phyloP scores from a whole-genome alignment of 1,140 invertebrate species.

The Achroia grisella region DNA sequence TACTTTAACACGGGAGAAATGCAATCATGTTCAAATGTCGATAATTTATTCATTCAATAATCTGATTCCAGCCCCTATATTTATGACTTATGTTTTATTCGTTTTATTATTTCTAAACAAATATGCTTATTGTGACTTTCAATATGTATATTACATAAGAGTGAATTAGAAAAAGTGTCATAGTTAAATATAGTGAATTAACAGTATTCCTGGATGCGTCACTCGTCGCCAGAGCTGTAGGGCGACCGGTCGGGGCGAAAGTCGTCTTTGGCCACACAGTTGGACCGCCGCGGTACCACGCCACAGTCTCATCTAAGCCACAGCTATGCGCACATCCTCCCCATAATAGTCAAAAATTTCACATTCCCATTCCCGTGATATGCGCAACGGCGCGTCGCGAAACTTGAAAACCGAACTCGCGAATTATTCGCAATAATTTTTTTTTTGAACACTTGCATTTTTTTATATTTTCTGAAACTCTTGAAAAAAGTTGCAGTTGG shows the following conservation, averaged over 20 bases:
- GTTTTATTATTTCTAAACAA: no score
- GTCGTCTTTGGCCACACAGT: slow-evolving; percentile 57
- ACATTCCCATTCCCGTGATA: slow-evolving; percentile 42
- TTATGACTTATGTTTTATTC: background rate
- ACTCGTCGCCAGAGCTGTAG: slow-evolving; percentile 55
- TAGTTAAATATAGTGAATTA: slow-evolving; percentile 42
- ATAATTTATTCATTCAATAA: slow-evolving; percentile 37
- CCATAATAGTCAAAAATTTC: slow-evolving; percentile 63
- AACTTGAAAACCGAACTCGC: slow-evolving; percentile 34
- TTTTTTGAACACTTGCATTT: slow-evolving; percentile 17
- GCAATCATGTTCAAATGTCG: slow-evolving; percentile 36
- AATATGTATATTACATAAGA: no score
- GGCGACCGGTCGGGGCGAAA: slow-evolving; percentile 69
- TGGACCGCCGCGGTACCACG: slow-evolving; percentile 50
- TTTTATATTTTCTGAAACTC: slow-evolving; percentile 21
- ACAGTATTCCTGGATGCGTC: slow-evolving; percentile 60
- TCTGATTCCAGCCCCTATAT: slow-evolving; percentile 30
- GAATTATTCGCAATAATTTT: slow-evolving; percentile 26
- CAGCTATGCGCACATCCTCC: slow-evolving; percentile 71
- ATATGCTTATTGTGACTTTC: no score
- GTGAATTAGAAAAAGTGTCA: slow-evolving; percentile 16
- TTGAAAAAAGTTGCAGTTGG: slow-evolving; percentile 46
- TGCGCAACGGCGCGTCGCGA: slow-evolving; percentile 49
- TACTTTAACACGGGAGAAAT: slow-evolving; percentile 31
- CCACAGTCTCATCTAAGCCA: slow-evolving; percentile 71